Evolutionary conservation across 1,140 invertebrate species (phyloP).

Genomic region (Neocloeon triangulifer): DNA sequence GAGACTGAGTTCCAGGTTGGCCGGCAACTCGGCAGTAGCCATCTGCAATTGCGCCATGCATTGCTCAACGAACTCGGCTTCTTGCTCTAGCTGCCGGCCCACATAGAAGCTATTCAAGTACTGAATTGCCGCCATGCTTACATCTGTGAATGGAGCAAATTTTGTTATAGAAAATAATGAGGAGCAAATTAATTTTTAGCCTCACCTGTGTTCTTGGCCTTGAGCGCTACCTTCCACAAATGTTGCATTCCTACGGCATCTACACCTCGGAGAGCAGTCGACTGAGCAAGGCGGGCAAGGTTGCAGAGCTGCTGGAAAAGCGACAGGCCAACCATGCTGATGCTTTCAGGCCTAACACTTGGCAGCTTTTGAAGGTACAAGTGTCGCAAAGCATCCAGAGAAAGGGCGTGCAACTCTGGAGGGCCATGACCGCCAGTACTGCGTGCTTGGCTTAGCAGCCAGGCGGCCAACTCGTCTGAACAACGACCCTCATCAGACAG

Average conservation of each 20-base stretch:
- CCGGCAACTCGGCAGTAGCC: conserved; percentile 42
- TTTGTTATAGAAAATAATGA: background rate
- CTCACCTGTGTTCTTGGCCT: conserved; percentile 55
- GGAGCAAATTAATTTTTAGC: conserved; percentile 4
- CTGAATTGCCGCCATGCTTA: conserved; percentile 82
- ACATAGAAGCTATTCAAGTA: conserved; percentile 78
- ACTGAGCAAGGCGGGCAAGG: conserved; percentile 42
- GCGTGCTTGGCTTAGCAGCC: conserved; percentile 74
- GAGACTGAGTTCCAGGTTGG: conserved; percentile 51
- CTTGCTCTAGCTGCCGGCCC: conserved; percentile 66
- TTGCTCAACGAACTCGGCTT: conserved; percentile 74
- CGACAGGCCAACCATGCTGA: conserved; percentile 76
- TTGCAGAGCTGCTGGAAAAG: conserved; percentile 79
- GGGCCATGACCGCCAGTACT: conserved; percentile 21
- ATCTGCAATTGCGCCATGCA: conserved; percentile 76
- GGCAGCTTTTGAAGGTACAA: conserved; percentile 77
- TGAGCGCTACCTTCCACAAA: conserved; percentile 76
- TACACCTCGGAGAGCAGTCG: conserved; percentile 19
- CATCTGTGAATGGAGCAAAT: conserved; percentile 28
- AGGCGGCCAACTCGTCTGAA: conserved; percentile 76
- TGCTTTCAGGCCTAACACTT: conserved; percentile 60
- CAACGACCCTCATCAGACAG: conserved; percentile 60
- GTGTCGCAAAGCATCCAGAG: conserved; percentile 63
- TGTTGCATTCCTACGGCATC: conserved; percentile 64
- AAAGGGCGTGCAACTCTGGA: conserved; percentile 72